Conservation (phyloP, 1,140 invertebrate genomes). For the Drosophila persimilis region DNA sequence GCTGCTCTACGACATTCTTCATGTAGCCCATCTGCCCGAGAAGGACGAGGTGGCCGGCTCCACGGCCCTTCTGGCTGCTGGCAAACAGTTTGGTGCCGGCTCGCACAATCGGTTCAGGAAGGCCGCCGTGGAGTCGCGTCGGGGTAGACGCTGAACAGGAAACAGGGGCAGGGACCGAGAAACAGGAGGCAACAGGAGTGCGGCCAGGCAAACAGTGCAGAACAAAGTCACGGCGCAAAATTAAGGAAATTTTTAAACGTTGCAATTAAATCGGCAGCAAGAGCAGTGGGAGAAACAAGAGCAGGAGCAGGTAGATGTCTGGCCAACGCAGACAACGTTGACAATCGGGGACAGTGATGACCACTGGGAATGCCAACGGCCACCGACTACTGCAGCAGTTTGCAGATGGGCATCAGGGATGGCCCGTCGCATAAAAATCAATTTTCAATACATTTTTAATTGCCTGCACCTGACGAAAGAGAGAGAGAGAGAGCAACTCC, state of each 20-base stretch:
- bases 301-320: constrained; percentile 15
- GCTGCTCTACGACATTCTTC: constrained; percentile 86
- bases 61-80: constrained; percentile 63
- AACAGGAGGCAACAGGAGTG: not conserved
- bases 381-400: constrained; percentile 2
- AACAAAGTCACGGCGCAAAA: constrained; percentile 38
- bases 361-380: constrained; percentile 21
- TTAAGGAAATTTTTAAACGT: constrained; percentile 59
- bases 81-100: constrained; percentile 65
- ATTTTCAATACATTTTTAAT: constrained; percentile 59
- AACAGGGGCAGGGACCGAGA: not conserved
- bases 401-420: constrained; percentile 1
- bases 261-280: constrained; percentile 43
- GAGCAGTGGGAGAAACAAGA: not conserved
- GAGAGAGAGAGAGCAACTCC: not conserved
- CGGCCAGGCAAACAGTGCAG: constrained; percentile 3
- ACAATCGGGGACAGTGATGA: constrained; percentile 26
- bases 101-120: constrained; percentile 75
- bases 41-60: constrained; percentile 82
- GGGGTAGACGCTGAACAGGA: constrained; percentile 34
- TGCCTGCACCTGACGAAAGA: constrained; percentile 10
- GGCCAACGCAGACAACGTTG: constrained; percentile 30
- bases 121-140: constrained; percentile 55
- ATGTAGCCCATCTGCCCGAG: constrained; percentile 84
- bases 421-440: constrained; percentile 38